phyloP scores from a whole-genome alignment of 2,113 vertebrate species.

The Apus apus region DNA sequence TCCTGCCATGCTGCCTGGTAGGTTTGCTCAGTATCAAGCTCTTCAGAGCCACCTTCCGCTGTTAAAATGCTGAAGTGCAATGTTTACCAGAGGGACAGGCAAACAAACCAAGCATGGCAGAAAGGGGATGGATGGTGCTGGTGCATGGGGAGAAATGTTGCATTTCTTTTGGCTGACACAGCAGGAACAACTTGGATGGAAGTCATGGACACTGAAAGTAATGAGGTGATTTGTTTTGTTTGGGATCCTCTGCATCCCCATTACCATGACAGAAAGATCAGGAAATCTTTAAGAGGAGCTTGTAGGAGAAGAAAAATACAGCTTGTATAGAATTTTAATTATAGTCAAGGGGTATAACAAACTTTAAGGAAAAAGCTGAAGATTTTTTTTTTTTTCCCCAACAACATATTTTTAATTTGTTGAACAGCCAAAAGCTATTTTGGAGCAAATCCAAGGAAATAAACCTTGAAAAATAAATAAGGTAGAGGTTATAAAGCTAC shows the following conservation, averaged over 20 bases:
- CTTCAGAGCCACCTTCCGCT: not conserved
- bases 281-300: not conserved
- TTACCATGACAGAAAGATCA: not conserved
- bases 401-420: not conserved
- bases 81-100: not conserved
- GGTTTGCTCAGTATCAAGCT: not conserved
- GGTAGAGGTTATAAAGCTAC: not conserved
- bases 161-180: conserved; percentile 23
- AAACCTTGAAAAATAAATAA: not conserved
- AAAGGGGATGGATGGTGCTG: not conserved
- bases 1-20: not conserved
- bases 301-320: not conserved
- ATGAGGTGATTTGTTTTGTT: not conserved
- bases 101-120: not conserved
- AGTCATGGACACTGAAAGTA: not conserved
- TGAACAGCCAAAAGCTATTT: not conserved
- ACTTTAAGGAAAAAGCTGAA: not conserved
- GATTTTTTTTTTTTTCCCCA: not conserved
- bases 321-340: not conserved
- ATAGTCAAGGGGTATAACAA: not conserved
- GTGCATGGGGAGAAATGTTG: not conserved
- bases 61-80: not conserved
- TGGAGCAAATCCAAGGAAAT: not conserved
- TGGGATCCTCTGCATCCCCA: not conserved
- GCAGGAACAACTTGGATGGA: not conserved